Base-by-base conservation (phyloP, 2,113 vertebrate genomes). In the Varanus salvator region DNA sequence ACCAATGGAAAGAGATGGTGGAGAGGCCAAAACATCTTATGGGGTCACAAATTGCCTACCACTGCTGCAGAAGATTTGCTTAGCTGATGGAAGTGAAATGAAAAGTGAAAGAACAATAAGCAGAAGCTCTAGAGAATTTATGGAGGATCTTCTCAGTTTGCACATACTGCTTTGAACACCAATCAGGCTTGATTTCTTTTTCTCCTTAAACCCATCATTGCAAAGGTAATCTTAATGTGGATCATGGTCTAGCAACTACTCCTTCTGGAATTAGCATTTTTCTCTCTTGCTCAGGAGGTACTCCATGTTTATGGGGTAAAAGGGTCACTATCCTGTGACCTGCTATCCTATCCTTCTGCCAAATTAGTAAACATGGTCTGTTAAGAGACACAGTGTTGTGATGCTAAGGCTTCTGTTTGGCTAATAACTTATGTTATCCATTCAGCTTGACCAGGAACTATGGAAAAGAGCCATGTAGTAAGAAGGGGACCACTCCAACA, bases 11-110 rank as follows among this genome's bases (percentile, higher is more conserved):
- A 64, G 19, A 19, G 60, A 64, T 64, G 60, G 19, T 64, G 2
- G 60, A 64, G 17, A 64, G 60, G 17, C 60, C 60, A 64, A 64
- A 19, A 64, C 60, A 64, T 64, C 17, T n/a, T 64, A 19, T 3
- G 15, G 57, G 57, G 57, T 15, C 57, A 60, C 57, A 60, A 60
- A 15, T 60, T 60, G 54, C 57, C 57, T 52, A 93, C 25, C 86
- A 94, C 90, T 76, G 6, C 95, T 93, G 85, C 87, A 80, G 91
- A 96, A 92, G 93, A 95, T 85, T 81, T 91, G 89, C 60, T 6
- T 4, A 94, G 92, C 86, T 93, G 80, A 93, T 89, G 93, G 82
- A 83, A 94, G 86, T 81, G 84, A 60, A 80, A 80, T 48, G 91
- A 87, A 92, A 82, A 78, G 85, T 93, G 76, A 78, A 44, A 25